These are phyloP conservation scores for Nettapus auritus DNA, from an alignment of 2,113 vertebrate species.

Conservation along the genomic window DNA sequence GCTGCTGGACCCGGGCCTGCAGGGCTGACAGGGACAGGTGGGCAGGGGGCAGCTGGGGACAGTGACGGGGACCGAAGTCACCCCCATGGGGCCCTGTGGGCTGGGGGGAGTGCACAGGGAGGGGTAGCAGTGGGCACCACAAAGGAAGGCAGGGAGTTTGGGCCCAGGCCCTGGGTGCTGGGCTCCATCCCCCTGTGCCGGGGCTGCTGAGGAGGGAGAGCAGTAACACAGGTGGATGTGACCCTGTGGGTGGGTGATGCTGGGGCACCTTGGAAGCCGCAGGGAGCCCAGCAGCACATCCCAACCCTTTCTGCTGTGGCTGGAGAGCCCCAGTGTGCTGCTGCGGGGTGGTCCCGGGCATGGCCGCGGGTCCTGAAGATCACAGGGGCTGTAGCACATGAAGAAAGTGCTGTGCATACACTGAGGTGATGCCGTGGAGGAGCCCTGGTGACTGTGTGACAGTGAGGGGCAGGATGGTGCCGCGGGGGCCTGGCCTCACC, in stretches of 20 bases:
- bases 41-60: not conserved
- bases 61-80: not conserved
- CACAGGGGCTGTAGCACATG: fast-evolving
- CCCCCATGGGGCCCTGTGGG: not conserved
- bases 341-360: not conserved
- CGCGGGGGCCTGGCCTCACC: not conserved
- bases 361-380: fast-evolving
- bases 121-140: not conserved
- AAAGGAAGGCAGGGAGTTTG: not conserved
- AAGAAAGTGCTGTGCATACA: fast-evolving
- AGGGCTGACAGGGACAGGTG: not conserved
- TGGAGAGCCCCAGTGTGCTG: not conserved
- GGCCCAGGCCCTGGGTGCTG: not conserved
- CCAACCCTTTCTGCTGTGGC: not conserved
- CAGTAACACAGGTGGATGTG: not conserved
- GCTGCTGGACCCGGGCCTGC: not conserved
- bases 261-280: not conserved
- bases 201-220: not conserved
- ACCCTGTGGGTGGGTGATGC: not conserved
- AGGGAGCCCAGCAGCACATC: not conserved
- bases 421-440: fast-evolving
- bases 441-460: fast-evolving
- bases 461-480: not conserved
- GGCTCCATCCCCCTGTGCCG: not conserved
- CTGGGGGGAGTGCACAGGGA: not conserved